phyloP scores from a whole-genome alignment of 2,797 vertebrate species.

The Perodicticus potto region DNA sequence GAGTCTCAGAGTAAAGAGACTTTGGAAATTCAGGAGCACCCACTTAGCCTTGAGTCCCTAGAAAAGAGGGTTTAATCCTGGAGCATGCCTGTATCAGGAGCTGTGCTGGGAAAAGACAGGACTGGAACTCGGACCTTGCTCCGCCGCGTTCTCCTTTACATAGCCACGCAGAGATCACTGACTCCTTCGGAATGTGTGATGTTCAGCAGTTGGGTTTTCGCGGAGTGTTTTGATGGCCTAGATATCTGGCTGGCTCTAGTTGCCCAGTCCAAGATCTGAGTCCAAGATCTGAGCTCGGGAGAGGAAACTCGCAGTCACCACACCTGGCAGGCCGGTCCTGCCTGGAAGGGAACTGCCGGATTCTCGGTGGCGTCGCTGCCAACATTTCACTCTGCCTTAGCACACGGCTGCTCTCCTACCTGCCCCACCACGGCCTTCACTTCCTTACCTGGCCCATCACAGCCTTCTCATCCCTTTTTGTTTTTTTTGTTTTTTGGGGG shows the following conservation, averaged over 20 bases:
- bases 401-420: too few species aligned
- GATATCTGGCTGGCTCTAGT: not conserved
- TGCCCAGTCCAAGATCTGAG: not conserved
- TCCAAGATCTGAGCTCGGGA: not conserved
- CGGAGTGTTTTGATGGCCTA: not conserved
- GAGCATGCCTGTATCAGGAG: not conserved
- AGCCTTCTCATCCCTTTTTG: too few species aligned
- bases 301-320: not conserved
- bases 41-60: not conserved
- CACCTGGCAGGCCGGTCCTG: not conserved
- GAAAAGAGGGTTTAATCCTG: not conserved
- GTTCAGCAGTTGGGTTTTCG: not conserved
- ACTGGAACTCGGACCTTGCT: not conserved
- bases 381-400: not conserved
- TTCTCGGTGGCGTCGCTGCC: not conserved
- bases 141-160: not conserved
- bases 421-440: too few species aligned
- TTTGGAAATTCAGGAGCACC: not conserved
- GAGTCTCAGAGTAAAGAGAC: not conserved
- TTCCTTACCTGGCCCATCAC: too few species aligned
- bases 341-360: not conserved
- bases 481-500: too few species aligned
- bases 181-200: not conserved
- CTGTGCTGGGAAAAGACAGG: not conserved
- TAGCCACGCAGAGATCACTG: not conserved